These are phyloP conservation scores for Wiebesia pumilae DNA, from an alignment of 1,140 invertebrate species.

Conservation along the genomic window DNA sequence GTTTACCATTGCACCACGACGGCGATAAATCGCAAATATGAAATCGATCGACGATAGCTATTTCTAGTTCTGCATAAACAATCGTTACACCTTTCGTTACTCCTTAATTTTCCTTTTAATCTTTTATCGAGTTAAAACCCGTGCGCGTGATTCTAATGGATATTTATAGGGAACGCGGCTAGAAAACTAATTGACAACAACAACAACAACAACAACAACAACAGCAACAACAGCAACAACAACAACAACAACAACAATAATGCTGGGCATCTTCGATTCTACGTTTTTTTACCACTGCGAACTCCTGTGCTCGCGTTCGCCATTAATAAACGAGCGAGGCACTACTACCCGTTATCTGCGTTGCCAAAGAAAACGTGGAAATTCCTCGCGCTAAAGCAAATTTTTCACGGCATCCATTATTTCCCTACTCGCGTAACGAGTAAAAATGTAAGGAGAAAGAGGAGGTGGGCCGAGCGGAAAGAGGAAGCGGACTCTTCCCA, in stretches of 20 bases:
- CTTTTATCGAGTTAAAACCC: no score
- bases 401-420: slow-evolving; percentile 52
- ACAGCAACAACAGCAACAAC: no score
- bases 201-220: no score
- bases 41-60: no score
- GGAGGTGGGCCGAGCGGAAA: background rate
- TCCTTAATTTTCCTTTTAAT: no score
- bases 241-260: background rate
- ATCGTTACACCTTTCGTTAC: no score
- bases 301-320: background rate
- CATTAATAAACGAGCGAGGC: slow-evolving; percentile 36
- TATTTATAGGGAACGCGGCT: no score
- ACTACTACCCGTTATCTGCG: background rate
- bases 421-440: slow-evolving; percentile 44
- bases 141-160: no score
- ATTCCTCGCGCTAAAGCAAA: slow-evolving; percentile 42
- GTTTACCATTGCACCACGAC: no score
- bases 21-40: no score
- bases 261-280: background rate
- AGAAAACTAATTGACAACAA: no score
- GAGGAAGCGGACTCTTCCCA: background rate
- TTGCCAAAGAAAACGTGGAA: slow-evolving; percentile 4
- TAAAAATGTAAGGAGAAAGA: slow-evolving; percentile 5
- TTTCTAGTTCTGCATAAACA: no score
- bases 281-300: background rate